phyloP scores from a whole-genome alignment of 1,140 invertebrate genomes.

The Zaprionus taronus region DNA sequence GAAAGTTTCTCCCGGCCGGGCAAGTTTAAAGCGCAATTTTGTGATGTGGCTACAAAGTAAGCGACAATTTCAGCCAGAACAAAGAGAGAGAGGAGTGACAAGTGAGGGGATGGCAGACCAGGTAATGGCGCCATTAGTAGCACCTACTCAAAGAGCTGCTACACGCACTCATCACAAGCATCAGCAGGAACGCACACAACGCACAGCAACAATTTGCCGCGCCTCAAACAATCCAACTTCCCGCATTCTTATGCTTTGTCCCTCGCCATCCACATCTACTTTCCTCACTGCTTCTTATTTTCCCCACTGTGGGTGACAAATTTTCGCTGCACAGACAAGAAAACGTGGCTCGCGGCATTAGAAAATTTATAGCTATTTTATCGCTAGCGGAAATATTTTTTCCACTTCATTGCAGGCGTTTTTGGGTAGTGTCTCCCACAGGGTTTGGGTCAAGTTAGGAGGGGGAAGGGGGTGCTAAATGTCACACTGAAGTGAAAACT shows the following conservation, averaged over 20 bases:
- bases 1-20: constrained; percentile 60
- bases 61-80: constrained; percentile 19
- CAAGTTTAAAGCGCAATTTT: constrained; percentile 68
- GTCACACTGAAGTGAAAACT: constrained; percentile 67
- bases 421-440: neutral
- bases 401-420: constrained; percentile 70
- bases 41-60: constrained; percentile 41
- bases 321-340: constrained; percentile 26
- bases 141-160: constrained; percentile 66
- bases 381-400: constrained; percentile 75
- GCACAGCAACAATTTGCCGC: constrained; percentile 36
- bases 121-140: constrained; percentile 79
- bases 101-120: constrained; percentile 35
- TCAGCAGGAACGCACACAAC: constrained; percentile 45
- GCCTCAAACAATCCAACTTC: constrained; percentile 41
- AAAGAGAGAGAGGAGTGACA: neutral
- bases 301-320: neutral
- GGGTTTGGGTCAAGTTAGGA: neutral
- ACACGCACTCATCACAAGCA: constrained; percentile 50
- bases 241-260: constrained; percentile 1
- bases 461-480: constrained; percentile 49
- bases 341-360: constrained; percentile 56
- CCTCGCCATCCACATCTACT: constrained; percentile 9
- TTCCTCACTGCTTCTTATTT: neutral
- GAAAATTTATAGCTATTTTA: constrained; percentile 79